These are phyloP conservation scores for Rhombomys opimus DNA, from an alignment of 2,113 vertebrate genomes.

Conservation along the genomic window DNA sequence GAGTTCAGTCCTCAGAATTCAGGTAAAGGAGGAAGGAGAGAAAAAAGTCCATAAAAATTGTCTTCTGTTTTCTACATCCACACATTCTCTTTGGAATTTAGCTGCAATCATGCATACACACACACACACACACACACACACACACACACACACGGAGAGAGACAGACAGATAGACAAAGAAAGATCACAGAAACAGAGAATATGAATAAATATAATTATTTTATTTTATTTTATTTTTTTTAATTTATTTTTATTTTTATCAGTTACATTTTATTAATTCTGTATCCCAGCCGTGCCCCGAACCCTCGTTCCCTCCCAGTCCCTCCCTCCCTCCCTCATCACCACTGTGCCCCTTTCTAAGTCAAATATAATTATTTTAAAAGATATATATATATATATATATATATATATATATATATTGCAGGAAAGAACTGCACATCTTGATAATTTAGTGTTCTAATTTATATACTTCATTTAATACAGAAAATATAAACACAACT, in stretches of 20 bases:
- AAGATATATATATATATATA: too few relatives aligned
- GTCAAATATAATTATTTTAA: not conserved
- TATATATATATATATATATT: not conserved
- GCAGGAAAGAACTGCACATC: not conserved
- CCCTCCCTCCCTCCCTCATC: too few relatives aligned
- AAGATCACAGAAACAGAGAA: too few relatives aligned
- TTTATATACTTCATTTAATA: not conserved
- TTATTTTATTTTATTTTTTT: too few relatives aligned
- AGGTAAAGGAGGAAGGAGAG: not conserved
- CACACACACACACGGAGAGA: too few relatives aligned
- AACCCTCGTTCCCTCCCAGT: too few relatives aligned
- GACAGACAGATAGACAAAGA: not conserved
- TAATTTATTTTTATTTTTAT: too few relatives aligned
- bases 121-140: too few relatives aligned
- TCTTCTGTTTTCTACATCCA: not conserved
- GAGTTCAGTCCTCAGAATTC: not conserved
- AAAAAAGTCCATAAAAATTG: not conserved
- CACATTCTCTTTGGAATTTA: not conserved
- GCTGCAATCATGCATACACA: not conserved
- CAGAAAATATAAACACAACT: not conserved
- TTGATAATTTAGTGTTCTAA: not conserved
- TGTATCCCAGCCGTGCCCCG: too few relatives aligned
- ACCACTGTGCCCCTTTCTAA: too few relatives aligned
- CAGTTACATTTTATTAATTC: too few relatives aligned
- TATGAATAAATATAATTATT: not conserved